Percentiles rank a stretch among this genome's conserved stretches.
These are phyloP conservation scores for Castor canadensis DNA, from an alignment of 2,113 vertebrate species.

Conservation along the genomic window DNA sequence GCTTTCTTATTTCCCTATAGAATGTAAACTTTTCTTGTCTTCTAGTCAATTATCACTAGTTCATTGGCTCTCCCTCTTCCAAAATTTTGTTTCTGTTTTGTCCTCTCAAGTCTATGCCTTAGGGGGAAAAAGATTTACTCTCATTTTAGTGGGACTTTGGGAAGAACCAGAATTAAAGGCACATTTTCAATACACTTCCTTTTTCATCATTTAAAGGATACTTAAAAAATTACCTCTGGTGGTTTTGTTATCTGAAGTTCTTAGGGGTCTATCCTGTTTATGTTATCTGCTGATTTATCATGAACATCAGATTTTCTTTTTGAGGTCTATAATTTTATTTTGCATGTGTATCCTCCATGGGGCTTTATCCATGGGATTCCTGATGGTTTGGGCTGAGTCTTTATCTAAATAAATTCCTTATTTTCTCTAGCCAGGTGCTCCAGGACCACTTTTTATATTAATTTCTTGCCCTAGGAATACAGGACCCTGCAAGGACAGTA, in stretches of 20 bases:
- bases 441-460: conserved; percentile 43
- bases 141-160: conserved; percentile 8
- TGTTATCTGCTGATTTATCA: conserved; percentile 37
- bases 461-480: conserved; percentile 36
- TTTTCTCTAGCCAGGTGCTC: conserved; percentile 26
- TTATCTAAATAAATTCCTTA: conserved; percentile 14
- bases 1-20: neutral
- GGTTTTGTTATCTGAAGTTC: conserved; percentile 37
- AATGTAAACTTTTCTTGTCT: neutral
- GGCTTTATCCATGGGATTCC: conserved; percentile 23
- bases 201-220: conserved; percentile 40
- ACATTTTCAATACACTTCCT: neutral
- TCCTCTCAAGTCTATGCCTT: neutral
- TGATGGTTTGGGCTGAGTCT: conserved; percentile 35
- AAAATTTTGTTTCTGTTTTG: neutral
- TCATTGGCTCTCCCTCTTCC: neutral
- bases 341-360: neutral
- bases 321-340: conserved; percentile 35
- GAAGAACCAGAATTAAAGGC: conserved; percentile 15
- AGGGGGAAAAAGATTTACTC: neutral
- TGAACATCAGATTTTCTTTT: conserved; percentile 29
- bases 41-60: neutral
- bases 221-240: neutral
- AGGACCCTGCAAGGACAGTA: neutral
- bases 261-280: neutral